These are phyloP conservation scores for human DNA, from an alignment of 2,113 vertebrate species.

Conservation along the genomic window DNA sequence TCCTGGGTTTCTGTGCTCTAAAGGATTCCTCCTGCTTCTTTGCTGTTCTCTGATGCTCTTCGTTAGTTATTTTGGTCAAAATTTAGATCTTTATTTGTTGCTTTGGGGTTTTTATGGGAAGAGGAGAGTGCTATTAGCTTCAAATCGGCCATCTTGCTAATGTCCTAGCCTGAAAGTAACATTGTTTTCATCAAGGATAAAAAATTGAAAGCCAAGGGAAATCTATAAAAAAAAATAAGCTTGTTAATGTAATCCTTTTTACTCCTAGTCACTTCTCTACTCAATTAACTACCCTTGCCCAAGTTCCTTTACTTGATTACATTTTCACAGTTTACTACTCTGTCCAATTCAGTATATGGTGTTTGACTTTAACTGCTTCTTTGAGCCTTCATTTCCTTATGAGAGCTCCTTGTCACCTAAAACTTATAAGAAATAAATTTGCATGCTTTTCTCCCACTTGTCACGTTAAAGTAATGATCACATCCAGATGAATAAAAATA, in stretches of 20 bases:
- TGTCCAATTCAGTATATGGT: background rate
- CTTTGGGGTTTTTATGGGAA: background rate
- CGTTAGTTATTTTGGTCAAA: background rate
- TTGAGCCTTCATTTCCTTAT: background rate
- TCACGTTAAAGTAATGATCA: background rate
- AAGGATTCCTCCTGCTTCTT: background rate
- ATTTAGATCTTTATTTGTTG: background rate
- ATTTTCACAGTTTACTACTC: background rate
- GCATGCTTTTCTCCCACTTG: background rate
- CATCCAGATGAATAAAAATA: background rate
- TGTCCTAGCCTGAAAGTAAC: background rate
- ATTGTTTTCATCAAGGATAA: background rate
- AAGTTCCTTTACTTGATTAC: background rate
- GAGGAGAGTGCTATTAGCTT: background rate
- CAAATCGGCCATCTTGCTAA: background rate
- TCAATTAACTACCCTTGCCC: background rate
- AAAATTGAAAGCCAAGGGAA: background rate
- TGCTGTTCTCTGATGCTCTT: background rate
- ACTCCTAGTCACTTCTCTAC: background rate
- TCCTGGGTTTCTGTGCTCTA: background rate
- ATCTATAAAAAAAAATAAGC: background rate
- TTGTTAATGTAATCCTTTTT: background rate
- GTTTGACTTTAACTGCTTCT: background rate
- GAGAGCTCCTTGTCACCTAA: background rate
- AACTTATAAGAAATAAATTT: background rate